Conservation (phyloP, 2,113 vertebrate genomes). For the Gambusia affinis region DNA sequence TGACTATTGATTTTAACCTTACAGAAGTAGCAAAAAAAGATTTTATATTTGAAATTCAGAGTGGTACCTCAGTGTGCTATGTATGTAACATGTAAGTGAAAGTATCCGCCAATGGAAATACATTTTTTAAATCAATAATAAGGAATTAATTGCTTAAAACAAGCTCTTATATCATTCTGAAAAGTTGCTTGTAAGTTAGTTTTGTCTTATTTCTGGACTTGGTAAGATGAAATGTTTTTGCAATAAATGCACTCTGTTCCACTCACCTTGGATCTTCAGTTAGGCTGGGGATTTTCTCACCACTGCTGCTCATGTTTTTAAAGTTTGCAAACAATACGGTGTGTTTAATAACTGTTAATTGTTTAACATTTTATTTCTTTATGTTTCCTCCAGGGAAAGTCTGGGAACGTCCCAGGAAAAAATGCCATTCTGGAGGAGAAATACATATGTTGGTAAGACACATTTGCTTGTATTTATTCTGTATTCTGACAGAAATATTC, state of each 20-base stretch:
- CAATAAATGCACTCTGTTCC: not conserved
- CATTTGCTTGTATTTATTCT: not conserved
- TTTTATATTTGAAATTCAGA: too few relatives aligned
- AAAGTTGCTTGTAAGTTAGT: too few relatives aligned
- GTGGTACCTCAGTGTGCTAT: too few relatives aligned
- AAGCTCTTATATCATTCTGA: too few relatives aligned
- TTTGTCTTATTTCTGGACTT: too few relatives aligned
- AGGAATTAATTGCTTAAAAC: too few relatives aligned
- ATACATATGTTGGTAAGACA: constrained; percentile 40
- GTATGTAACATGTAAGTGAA: too few relatives aligned
- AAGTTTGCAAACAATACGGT: constrained; percentile 14
- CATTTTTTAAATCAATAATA: too few relatives aligned
- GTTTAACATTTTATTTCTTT: not conserved
- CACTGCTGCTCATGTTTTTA: constrained; percentile 11
- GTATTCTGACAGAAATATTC: not conserved
- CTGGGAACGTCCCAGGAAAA: constrained; percentile 60
- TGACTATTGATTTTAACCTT: too few relatives aligned
- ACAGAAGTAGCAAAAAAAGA: too few relatives aligned
- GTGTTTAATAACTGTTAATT: not conserved
- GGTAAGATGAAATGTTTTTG: too few relatives aligned
- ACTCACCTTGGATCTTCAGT: constrained; percentile 21
- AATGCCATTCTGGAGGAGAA: constrained; percentile 73
- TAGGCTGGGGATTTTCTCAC: not conserved
- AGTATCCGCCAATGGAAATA: too few relatives aligned
- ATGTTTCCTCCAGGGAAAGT: constrained; percentile 50